These are phyloP conservation scores for Amblyopsis rosae DNA, from an alignment of 2,113 vertebrate genomes.

Conservation along the genomic window DNA sequence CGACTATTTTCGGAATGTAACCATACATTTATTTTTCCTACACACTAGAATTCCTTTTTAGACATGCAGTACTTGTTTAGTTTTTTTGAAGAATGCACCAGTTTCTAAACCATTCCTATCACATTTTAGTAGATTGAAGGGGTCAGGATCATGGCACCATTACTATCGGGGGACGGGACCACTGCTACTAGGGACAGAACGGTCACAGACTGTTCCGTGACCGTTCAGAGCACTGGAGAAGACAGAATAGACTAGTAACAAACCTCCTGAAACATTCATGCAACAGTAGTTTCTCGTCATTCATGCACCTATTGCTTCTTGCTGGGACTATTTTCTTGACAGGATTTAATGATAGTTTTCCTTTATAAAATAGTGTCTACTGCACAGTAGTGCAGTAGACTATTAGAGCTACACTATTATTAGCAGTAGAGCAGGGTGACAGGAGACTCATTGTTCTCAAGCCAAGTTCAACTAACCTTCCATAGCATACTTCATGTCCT, in stretches of 20 bases:
- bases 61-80: too few species aligned
- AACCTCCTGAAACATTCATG: neutral
- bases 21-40: too few species aligned
- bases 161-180: too few species aligned
- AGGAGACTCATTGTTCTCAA: neutral
- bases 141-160: neutral
- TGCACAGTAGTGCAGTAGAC: too few species aligned
- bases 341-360: too few species aligned
- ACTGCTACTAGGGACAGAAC: constrained; percentile 1
- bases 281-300: too few species aligned
- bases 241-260: constrained; percentile 8
- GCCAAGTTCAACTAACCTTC: constrained; percentile 78
- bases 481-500: constrained; percentile 98
- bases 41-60: neutral
- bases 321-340: too few species aligned
- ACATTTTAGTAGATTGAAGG: constrained; percentile 21
- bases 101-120: constrained; percentile 2
- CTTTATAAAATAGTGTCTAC: too few species aligned
- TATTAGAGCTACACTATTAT: too few species aligned
- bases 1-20: too few species aligned
- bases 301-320: too few species aligned
- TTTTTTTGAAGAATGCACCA: neutral
- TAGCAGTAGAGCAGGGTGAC: too few species aligned
- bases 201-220: constrained; percentile 5
- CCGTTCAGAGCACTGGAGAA: constrained; percentile 9